Conservation (phyloP, 2,113 vertebrate species). For the Nesogale talazaci region DNA sequence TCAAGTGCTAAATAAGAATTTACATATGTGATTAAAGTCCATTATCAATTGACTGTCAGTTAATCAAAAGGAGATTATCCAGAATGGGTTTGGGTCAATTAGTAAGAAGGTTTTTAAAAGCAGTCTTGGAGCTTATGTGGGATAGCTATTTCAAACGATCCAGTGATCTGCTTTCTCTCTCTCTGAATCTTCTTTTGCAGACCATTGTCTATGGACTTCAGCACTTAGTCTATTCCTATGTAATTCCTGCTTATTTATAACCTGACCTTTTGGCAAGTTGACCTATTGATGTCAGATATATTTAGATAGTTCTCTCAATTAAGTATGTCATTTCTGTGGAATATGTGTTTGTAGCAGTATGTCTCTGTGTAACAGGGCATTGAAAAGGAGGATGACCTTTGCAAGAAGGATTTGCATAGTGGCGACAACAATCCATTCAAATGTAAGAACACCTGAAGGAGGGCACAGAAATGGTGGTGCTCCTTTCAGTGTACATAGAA, state of each 20-base stretch:
- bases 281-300: neutral
- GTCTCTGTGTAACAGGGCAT: neutral
- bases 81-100: neutral
- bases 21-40: neutral
- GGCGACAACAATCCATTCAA: too few species aligned
- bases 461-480: too few species aligned
- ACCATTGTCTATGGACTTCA: accelerated
- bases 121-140: neutral
- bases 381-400: too few species aligned
- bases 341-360: neutral
- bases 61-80: neutral
- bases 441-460: too few species aligned
- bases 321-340: neutral
- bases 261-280: neutral
- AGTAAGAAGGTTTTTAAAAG: neutral
- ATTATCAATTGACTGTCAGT: neutral
- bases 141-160: neutral
- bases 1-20: neutral
- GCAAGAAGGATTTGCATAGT: too few species aligned
- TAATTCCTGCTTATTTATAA: neutral
- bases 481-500: too few species aligned
- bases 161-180: neutral
- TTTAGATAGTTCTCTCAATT: neutral
- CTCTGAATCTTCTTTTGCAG: neutral
- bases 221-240: neutral